Evolutionary conservation across 2,888 invertebrate species (phyloP).

Genomic region (Pheosia gnoma): DNA sequence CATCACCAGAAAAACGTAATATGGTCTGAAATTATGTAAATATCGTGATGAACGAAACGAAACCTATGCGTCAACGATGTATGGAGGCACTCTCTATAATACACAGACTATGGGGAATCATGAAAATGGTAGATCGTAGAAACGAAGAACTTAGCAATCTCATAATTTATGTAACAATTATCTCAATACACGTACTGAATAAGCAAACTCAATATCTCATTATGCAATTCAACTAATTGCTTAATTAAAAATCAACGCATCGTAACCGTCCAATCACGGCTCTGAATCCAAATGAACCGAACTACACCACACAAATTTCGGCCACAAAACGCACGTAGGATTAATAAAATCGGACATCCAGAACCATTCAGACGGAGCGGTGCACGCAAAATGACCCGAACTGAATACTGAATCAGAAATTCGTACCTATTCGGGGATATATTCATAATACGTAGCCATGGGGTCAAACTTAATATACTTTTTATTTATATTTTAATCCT

Average conservation of each 20-base stretch:
- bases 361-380: constrained; percentile 56
- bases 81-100: no score
- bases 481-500: no score
- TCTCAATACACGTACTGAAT: constrained; percentile 15
- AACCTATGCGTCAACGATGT: no score
- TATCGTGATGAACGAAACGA: no score
- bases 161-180: not conserved
- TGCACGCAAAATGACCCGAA: constrained; percentile 59
- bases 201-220: constrained; percentile 13
- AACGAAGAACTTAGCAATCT: no score
- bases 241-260: constrained; percentile 39
- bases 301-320: constrained; percentile 44
- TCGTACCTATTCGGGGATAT: constrained; percentile 25
- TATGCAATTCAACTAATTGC: constrained; percentile 34
- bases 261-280: constrained; percentile 44
- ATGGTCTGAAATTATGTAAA: no score
- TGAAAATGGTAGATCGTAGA: no score
- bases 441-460: constrained; percentile 31
- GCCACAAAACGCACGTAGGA: constrained; percentile 69
- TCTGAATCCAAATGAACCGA: constrained; percentile 33
- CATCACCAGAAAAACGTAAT: no score
- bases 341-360: constrained; percentile 68
- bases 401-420: constrained; percentile 69
- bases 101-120: no score
- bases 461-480: constrained; percentile 23